Evolutionary conservation across 1,140 invertebrate species (phyloP), one percentile per base, ranked within the genome.

Genomic region (Dolichoris vasculosae): DNA sequence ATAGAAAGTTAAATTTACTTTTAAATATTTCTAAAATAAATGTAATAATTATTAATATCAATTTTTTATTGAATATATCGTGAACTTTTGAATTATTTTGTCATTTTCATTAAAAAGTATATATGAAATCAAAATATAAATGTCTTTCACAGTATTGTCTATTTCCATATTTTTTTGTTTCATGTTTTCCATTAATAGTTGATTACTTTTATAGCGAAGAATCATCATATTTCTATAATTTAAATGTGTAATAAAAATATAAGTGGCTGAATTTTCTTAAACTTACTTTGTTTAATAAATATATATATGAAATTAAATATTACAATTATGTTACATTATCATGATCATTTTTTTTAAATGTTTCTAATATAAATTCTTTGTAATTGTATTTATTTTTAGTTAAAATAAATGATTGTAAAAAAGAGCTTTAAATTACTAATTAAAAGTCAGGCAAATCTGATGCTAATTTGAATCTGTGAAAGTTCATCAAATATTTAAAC

Each of bases 401-500:
- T 43, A 73, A 38, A 73, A 43, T n/a, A n/a, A n/a, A n/a, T n/a
- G n/a, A n/a, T n/a, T n/a, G n/a, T n/a, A n/a, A n/a, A 9, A n/a
- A 43, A 43, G 43, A 43, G 20, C 8, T 69, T 48, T 23, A 17
- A 82, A 35, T 73, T 11, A 13, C 20, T 82, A 71, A 73, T 82
- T 71, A 23, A 38, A 82, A 82, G 73, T 73, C 43, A 30, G 67
- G 20, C 11, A 17, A 59, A 40, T 82, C 20, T 75, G 26, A n/a
- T 9, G 0, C 59, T 48, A 75, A 59, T 82, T 73, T 75, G 11
- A 75, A 82, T 82, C 6, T 35, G 30, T 23, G 35, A 32, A 17
- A 0, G 69, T 32, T 82, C 67, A 75, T 82, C 81, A 82, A 82
- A 59, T 75, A 82, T 82, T 75, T 82, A 82, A 82, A 82, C 46